Evolutionary conservation across 53 echinoderm and acorn worm species (phyloP).

Genomic region (Astropecten irregularis): DNA sequence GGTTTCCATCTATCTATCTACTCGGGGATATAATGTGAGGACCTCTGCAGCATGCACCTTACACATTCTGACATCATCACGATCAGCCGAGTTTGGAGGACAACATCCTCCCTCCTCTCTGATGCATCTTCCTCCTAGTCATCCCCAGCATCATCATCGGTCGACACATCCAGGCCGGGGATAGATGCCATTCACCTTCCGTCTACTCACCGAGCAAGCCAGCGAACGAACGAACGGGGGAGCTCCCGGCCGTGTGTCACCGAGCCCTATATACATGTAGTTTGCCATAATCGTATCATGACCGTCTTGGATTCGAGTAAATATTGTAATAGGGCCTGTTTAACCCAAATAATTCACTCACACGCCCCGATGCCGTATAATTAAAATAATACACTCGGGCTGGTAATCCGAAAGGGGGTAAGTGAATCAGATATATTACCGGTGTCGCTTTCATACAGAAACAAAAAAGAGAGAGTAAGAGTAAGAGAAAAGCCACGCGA

Average conservation of each 20-base stretch:
- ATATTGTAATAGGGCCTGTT: slow-evolving; percentile 58
- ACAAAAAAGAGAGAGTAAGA: too few species aligned
- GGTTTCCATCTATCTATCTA: too few species aligned
- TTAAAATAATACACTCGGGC: slow-evolving; percentile 52
- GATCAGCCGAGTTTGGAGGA: too few species aligned
- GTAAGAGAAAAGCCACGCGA: background rate
- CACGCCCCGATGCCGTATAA: slow-evolving; percentile 49
- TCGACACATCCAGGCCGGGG: too few species aligned
- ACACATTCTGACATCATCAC: too few species aligned
- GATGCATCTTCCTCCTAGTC: too few species aligned
- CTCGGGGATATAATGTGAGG: too few species aligned
- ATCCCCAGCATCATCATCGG: too few species aligned
- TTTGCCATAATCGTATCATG: slow-evolving; percentile 51
- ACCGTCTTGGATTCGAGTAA: slow-evolving; percentile 18
- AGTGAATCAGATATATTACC: slow-evolving; percentile 44
- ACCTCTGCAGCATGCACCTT: too few species aligned
- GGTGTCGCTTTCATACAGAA: slow-evolving; percentile 27
- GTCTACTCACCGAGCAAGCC: background rate
- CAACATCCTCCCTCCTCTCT: too few species aligned
- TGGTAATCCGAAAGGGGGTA: slow-evolving; percentile 55
- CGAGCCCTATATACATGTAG: slow-evolving; percentile 51
- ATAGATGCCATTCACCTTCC: slow-evolving; percentile 25
- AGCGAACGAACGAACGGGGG: too few species aligned
- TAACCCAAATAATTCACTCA: slow-evolving; percentile 54
- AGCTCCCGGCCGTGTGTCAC: background rate